Base-by-base conservation (phyloP, 2,113 vertebrate genomes). In the Tautogolabrus adspersus region DNA sequence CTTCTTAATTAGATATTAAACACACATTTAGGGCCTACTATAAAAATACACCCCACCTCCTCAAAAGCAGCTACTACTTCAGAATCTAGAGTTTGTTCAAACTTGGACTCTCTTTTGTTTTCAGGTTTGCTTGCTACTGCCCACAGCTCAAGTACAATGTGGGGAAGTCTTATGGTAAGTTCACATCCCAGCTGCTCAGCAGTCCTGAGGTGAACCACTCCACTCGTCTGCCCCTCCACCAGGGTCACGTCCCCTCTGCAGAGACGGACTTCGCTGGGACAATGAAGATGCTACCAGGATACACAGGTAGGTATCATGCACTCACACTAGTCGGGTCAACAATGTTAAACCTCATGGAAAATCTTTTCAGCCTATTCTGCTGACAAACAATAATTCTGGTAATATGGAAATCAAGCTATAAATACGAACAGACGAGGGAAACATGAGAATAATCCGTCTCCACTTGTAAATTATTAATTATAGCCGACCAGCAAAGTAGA, bases 51-150 rank as follows among this genome's bases (percentile, higher is more conserved):
- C 13, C 13, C 44, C 13, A 46, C 13, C 12, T 15, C 11, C 44
- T 51, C 7, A 19, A n/a, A 51, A 54, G 38, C 30, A 51, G 19
- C 44, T 40, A 12, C 6, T 38, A 26, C 11, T 6, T 0, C 5
- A 16, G 2, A 8, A 6, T 49, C 44, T 4, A 44, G 46, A 37
- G 37, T 47, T 37, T 69, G 22, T 58, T 10, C 52, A 42, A 47
- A 2, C 21, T 3, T 30, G 8, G n/a, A 12, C 21, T 49, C 42
- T 49, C 42, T 38, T 0, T 51, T 66, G 66, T 23, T 60, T 56
- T 13, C 82, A 96, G 95, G 69, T 95, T 94, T 46, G 75, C 92
- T 3, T 96, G 95, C 2, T 93, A 95, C 72, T 95, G 95, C 72
- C 95, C 95, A 8, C 93, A 94, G 64, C 92, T 95, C 71, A 94